These are phyloP conservation scores for Aquatica leii DNA, from an alignment of 2,888 invertebrate genomes.

Conservation along the genomic window DNA sequence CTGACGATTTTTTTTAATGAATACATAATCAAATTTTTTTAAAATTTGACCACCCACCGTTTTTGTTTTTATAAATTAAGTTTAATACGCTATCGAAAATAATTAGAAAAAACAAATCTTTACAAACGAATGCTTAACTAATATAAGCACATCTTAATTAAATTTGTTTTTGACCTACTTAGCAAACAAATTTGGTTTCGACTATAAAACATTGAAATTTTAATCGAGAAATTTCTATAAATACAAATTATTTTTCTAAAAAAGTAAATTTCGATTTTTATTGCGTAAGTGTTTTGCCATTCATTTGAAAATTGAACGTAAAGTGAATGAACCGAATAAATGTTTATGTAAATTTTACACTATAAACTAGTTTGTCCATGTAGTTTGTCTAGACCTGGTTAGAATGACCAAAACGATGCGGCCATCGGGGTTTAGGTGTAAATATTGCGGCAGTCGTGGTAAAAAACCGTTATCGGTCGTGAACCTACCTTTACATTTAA, in stretches of 20 bases:
- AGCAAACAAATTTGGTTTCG: too few relatives aligned
- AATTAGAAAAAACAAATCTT: too few relatives aligned
- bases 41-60: too few relatives aligned
- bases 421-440: constrained; percentile 28
- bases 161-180: too few relatives aligned
- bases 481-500: constrained; percentile 31
- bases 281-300: constrained; percentile 8
- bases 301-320: constrained; percentile 2
- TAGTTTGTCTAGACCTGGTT: constrained; percentile 30
- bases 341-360: constrained; percentile 20
- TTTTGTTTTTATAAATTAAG: too few relatives aligned
- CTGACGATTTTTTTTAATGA: too few relatives aligned
- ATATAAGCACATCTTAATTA: too few relatives aligned
- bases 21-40: too few relatives aligned
- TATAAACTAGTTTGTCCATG: constrained; percentile 22
- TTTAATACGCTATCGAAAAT: too few relatives aligned
- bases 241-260: constrained; percentile 3
- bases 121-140: too few relatives aligned
- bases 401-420: constrained; percentile 24
- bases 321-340: constrained; percentile 24
- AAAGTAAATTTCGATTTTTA: neutral
- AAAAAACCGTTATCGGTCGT: constrained; percentile 35
- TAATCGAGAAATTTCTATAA: too few relatives aligned
- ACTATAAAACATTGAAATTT: too few relatives aligned
- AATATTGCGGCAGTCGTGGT: constrained; percentile 35